phyloP scores from a whole-genome alignment of 2,797 vertebrate species.

The Catharus ustulatus region DNA sequence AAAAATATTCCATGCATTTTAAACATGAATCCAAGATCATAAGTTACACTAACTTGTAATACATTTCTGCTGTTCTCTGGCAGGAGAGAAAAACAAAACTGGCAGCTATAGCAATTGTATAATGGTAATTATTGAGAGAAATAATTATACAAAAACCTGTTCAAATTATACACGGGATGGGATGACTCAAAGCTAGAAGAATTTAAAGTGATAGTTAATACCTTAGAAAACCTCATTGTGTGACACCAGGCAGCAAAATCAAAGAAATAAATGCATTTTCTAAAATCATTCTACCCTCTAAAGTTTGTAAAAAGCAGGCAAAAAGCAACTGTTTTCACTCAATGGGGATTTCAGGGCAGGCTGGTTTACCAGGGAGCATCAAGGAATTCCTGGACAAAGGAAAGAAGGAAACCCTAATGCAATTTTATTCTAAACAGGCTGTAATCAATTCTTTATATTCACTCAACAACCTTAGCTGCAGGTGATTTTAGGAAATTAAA shows the following conservation, averaged over 20 bases:
- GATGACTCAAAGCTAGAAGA: not conserved
- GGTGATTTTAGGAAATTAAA: not conserved
- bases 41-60: slow-evolving; percentile 38
- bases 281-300: not conserved
- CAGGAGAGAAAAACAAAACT: slow-evolving; percentile 49
- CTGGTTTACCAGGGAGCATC: not conserved
- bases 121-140: slow-evolving; percentile 54
- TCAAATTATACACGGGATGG: not conserved
- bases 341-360: not conserved
- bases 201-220: slow-evolving; percentile 34
- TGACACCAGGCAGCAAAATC: not conserved
- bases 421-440: not conserved
- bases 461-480: not conserved
- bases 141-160: slow-evolving; percentile 53
- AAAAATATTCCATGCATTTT: slow-evolving; percentile 72
- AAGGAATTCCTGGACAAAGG: not conserved
- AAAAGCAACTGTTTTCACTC: not conserved
- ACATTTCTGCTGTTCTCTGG: slow-evolving; percentile 28
- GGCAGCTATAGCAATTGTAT: slow-evolving; percentile 50
- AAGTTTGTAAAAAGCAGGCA: not conserved
- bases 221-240: not conserved
- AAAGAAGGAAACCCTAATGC: not conserved
- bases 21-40: slow-evolving; percentile 43
- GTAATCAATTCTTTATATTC: not conserved
- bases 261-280: not conserved